Evolutionary conservation across 1,140 invertebrate genomes (phyloP), one percentile per base, ranked within the genome.

Genomic region (Antheraea mylitta): DNA sequence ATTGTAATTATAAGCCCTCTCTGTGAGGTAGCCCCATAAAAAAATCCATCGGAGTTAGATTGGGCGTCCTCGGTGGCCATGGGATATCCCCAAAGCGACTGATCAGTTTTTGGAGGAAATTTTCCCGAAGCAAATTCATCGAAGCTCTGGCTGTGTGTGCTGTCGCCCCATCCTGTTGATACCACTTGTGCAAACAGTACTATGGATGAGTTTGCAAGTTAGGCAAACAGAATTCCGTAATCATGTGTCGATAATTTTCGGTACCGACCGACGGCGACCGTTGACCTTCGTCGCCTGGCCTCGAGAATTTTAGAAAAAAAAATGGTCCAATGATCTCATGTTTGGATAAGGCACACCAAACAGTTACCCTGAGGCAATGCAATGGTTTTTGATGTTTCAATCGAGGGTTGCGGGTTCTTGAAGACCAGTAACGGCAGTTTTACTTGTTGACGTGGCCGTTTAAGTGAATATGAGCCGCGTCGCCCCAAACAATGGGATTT

Each of bases 31-130:
- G 38, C 68, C 79, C 76, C 75, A 80, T 53, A 83, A 72, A 83
- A 87, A 87, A 87, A 72, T 90, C 83, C 63, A 76, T 63, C 45
- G 71, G 64, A 22, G 77, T 78, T 48, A 91, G 60, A 69, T 91
- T 80, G 30, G 82, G 80, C 37, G 75, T 81, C 19, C 77, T 74
- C 67, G 86, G 75, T 67, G 70, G 75, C 70, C 75, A 75, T 8
- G 63, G 64, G 53, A 75, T 75, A 64, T 75, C 70, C 3, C 74
- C 73, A 75, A 77, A 78, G 66, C 72, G 74, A 67, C 70, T 71
- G 65, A 82, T 77, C 61, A 83, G 58, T 71, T 76, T 59, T 77
- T 71, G 67, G 13, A 73, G 76, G 62, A 81, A 78, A 67, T 68
- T 53, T 66, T 74, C 67, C 19, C 70, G 64, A 37, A 83, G 18